Conservation (phyloP, 2,888 invertebrate genomes). For the Empis stercorea region DNA sequence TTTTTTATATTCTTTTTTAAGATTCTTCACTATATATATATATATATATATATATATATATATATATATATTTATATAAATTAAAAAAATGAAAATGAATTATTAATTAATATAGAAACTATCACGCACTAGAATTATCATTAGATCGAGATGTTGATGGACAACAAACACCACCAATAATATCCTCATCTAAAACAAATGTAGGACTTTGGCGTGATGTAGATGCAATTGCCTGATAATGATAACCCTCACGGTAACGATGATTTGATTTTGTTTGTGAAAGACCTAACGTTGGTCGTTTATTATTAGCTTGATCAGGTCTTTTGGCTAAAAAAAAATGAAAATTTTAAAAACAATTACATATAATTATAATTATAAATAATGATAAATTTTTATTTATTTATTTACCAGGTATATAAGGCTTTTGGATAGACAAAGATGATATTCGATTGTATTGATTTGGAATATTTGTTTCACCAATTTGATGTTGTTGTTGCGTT, state of each 20-base stretch:
- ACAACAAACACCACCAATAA: constrained; percentile 26
- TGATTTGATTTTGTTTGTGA: constrained; percentile 36
- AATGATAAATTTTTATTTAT: background rate
- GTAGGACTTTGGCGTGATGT: constrained; percentile 43
- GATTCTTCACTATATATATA: too few relatives aligned
- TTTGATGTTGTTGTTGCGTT: constrained; percentile 6
- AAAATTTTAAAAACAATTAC: background rate
- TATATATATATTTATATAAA: too few relatives aligned
- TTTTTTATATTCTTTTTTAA: too few relatives aligned
- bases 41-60: too few relatives aligned
- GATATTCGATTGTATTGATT: constrained; percentile 29
- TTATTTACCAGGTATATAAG: constrained; percentile 37
- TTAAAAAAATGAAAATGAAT: too few relatives aligned
- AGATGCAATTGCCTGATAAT: constrained; percentile 39
- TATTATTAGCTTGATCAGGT: constrained; percentile 38
- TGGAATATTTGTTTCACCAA: constrained; percentile 34
- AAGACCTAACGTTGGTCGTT: constrained; percentile 37
- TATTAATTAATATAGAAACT: constrained; percentile 34
- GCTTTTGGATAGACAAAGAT: constrained; percentile 38
- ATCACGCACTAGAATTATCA: constrained; percentile 39
- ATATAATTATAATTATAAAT: too few relatives aligned
- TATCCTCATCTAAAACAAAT: constrained; percentile 35
- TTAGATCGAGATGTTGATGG: constrained; percentile 39
- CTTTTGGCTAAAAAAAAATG: constrained; percentile 29
- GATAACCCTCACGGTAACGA: constrained; percentile 38